Evolutionary conservation across 1,140 invertebrate genomes (phyloP), one percentile per base, ranked within the genome.

Genomic region (Drosophila parabipectinata): DNA sequence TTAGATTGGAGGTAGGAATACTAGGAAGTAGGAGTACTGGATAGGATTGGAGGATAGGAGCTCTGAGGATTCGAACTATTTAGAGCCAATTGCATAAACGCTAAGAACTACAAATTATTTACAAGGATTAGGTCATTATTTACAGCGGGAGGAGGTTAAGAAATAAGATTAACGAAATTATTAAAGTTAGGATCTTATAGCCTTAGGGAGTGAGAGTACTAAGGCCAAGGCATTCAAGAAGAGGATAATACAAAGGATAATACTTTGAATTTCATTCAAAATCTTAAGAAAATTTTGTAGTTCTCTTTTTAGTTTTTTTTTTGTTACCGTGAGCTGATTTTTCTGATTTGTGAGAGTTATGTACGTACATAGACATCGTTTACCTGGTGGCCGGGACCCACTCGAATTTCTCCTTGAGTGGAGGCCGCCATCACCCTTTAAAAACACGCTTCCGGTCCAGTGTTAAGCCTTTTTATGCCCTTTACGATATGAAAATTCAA

Each of bases 341-440:
- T 89, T 88, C 83, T 88, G 83, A 88, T 89, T 92, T 92, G 91
- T 91, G 85, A 92, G 91, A 92, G 89, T 92, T 92, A 93, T 93
- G 93, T 93, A 93, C 93, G 93, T 93, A 93, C 93, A 93, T 93
- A 93, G 92, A 93, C 92, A 92, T 93, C 93, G 92, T 93, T 93
- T 93, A 97, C 97, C 96, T 98, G 97, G 94, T 98, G 97, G 92
- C 96, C 96, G 92, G 96, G 95, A 93, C 98, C 98, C 93, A 98
- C 97, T 94, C 97, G 95, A 92, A 98, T 98, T 94, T 98, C 97
- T 92, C 97, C 97, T 94, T 98, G 97, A 92, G 97, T 97, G 92
- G 96, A 94, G 92, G 94, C 94, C 92, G 91, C 91, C 91, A 92
- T 92, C 90, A 92, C 90, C 90, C 91, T 91, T 91, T 91, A 91